phyloP scores from a whole-genome alignment of 1,140 invertebrate genomes.

The Homalodisca vitripennis region DNA sequence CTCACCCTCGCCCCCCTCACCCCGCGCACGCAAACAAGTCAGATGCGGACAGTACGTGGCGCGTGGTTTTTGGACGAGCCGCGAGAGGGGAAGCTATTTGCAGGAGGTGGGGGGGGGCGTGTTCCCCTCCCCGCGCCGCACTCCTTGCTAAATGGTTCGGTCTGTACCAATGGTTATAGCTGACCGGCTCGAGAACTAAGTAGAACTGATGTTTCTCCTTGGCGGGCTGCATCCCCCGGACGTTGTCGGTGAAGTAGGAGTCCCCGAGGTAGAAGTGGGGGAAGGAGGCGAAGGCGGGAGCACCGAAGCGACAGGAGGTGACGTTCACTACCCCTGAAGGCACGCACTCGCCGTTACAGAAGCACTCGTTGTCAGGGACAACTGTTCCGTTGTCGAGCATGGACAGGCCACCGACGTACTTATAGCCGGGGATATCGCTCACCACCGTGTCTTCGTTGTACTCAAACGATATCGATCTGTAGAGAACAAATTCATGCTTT shows the following conservation, averaged over 20 bases:
- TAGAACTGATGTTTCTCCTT: constrained; percentile 57
- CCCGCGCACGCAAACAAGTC: no score
- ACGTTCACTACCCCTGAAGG: constrained; percentile 61
- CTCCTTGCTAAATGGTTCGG: no score
- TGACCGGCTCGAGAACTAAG: constrained; percentile 64
- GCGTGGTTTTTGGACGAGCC: no score
- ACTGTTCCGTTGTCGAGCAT: constrained; percentile 52
- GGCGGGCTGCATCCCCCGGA: constrained; percentile 60
- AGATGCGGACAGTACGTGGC: no score
- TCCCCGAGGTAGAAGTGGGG: constrained; percentile 72
- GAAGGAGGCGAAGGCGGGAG: constrained; percentile 64
- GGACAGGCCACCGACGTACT: constrained; percentile 47
- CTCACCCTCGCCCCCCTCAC: no score
- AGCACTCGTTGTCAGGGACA: constrained; percentile 65
- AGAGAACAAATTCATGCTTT: no score
- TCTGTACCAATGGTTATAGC: no score
- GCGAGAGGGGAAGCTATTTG: no score
- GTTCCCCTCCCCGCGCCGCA: no score
- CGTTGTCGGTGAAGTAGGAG: constrained; percentile 50
- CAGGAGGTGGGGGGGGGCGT: no score
- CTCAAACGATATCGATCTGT: constrained; percentile 49
- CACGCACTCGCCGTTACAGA: constrained; percentile 66
- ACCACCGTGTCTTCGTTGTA: constrained; percentile 54
- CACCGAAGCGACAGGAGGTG: constrained; percentile 53
- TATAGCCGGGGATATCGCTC: constrained; percentile 47